Percentiles rank a stretch among this genome's conserved stretches.
Evolutionary conservation across 30 jellyfish, hydroid and myxozoan genomes (phyloP).

Genomic region (Hydractinia symbiolongicarpus): DNA sequence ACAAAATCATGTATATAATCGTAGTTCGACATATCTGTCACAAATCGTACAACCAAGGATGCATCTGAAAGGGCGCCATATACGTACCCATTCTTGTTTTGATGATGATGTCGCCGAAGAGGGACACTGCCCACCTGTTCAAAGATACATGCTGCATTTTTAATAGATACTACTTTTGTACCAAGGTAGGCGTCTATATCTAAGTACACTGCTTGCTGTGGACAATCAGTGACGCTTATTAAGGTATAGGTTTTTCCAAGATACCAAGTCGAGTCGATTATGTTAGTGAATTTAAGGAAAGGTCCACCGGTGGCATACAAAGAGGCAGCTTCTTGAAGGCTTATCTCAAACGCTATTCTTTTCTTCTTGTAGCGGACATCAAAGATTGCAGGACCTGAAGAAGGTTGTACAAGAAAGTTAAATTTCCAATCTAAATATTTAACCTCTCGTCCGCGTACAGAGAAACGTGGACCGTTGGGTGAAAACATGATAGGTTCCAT

Average conservation of each 20-base stretch:
- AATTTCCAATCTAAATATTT: constrained; percentile 72
- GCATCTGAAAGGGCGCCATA: constrained; percentile 45
- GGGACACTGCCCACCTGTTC: constrained; percentile 58
- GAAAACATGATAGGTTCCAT: constrained; percentile 55
- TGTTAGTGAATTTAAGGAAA: constrained; percentile 48
- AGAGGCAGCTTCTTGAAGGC: constrained; percentile 73
- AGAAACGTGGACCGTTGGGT: constrained; percentile 66
- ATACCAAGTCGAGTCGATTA: constrained; percentile 41
- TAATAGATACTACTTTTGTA: constrained; percentile 19
- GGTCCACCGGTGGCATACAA: constrained; percentile 65
- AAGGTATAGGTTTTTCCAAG: constrained; percentile 41
- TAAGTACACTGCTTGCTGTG: constrained; percentile 60
- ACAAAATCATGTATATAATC: constrained; percentile 59
- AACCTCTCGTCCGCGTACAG: constrained; percentile 51
- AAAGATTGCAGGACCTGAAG: constrained; percentile 70
- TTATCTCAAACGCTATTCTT: constrained; percentile 54
- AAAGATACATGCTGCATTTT: constrained; percentile 52
- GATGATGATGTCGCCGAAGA: constrained; percentile 49
- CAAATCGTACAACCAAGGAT: constrained; percentile 53
- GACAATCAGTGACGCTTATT: constrained; percentile 69
- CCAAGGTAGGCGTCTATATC: constrained; percentile 37
- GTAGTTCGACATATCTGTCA: constrained; percentile 51
- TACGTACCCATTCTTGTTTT: neutral
- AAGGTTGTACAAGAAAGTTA: constrained; percentile 49
- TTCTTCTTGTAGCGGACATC: constrained; percentile 62